These are phyloP conservation scores for Pelmatolapia mariae DNA, from an alignment of 2,113 vertebrate genomes.

Conservation along the genomic window DNA sequence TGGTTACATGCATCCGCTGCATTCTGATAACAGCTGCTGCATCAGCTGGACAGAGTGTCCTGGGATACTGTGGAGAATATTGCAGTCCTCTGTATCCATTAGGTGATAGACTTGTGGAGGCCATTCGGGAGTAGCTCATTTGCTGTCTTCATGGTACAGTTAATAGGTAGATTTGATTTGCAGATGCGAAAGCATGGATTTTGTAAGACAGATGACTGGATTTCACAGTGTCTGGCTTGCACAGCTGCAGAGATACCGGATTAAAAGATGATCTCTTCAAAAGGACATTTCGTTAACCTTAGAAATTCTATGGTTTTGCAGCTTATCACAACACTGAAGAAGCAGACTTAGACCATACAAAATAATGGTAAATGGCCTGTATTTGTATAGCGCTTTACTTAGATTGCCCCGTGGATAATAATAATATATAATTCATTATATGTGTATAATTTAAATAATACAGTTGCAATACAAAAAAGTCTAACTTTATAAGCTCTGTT, in stretches of 20 bases:
- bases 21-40: constrained; percentile 40
- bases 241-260: constrained; percentile 8
- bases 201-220: constrained; percentile 31
- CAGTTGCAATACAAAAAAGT: background rate
- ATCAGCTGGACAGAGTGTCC: constrained; percentile 36
- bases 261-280: constrained; percentile 9
- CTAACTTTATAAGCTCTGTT: background rate
- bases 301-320: background rate
- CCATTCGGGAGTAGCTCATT: constrained; percentile 32
- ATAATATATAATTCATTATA: background rate
- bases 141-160: constrained; percentile 20
- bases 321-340: background rate
- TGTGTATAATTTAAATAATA: background rate
- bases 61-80: background rate
- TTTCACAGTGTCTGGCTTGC: constrained; percentile 23
- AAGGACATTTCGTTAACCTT: background rate
- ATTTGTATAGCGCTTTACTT: background rate
- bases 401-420: too few relatives aligned
- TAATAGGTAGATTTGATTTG: constrained; percentile 40
- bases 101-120: background rate
- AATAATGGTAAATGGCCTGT: background rate
- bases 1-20: constrained; percentile 25
- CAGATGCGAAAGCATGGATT: constrained; percentile 23
- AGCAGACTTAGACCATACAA: background rate
- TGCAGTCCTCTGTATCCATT: constrained; percentile 28